These are phyloP conservation scores for Kryphioiulus occultus DNA, from an alignment of 2,888 invertebrate genomes.

Conservation along the genomic window DNA sequence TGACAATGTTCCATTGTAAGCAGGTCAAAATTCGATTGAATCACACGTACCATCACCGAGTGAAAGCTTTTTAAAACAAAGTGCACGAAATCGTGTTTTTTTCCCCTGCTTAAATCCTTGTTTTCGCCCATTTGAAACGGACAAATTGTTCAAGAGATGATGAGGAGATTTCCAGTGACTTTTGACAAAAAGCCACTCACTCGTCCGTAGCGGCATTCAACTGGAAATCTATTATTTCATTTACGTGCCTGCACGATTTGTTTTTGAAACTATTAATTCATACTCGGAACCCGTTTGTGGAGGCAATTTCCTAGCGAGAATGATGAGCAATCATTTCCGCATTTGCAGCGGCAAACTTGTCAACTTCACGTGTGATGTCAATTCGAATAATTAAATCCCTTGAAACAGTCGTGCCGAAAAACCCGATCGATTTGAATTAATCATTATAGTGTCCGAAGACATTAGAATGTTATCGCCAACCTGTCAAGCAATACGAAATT, in stretches of 20 bases:
- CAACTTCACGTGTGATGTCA: not conserved
- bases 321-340: not conserved
- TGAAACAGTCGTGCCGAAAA: not conserved
- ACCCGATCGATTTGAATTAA: not conserved
- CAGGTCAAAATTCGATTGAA: too few relatives aligned
- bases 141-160: not conserved
- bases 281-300: not conserved
- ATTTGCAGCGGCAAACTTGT: not conserved
- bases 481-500: not conserved
- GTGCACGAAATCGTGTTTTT: too few relatives aligned
- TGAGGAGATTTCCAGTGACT: not conserved
- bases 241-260: not conserved
- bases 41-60: too few relatives aligned
- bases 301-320: not conserved
- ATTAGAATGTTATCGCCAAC: not conserved
- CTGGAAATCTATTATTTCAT: not conserved
- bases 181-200: not conserved
- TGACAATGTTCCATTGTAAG: too few relatives aligned
- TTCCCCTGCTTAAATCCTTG: too few relatives aligned
- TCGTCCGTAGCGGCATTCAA: not conserved
- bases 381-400: not conserved
- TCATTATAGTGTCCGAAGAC: not conserved
- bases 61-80: too few relatives aligned
- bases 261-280: not conserved
- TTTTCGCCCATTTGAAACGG: too few relatives aligned